These are phyloP conservation scores for Chaetoderma sp. DNA, from an alignment of 2,888 invertebrate genomes.

Conservation along the genomic window DNA sequence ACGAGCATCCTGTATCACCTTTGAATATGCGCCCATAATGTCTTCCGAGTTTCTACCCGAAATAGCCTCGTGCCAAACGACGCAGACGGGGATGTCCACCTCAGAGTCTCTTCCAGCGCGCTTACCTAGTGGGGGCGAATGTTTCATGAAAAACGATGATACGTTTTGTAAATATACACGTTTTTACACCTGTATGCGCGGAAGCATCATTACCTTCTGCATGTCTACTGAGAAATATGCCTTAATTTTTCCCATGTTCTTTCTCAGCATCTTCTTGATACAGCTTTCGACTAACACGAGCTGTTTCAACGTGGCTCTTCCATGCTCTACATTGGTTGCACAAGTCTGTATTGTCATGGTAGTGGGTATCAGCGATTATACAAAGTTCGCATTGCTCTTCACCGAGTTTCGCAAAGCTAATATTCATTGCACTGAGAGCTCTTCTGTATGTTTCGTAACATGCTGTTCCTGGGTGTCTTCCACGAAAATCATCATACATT, in stretches of 20 bases:
- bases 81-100: not conserved
- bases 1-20: not conserved
- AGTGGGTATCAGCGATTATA: not conserved
- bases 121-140: conserved; percentile 3
- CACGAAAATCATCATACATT: not conserved
- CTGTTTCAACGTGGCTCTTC: not conserved
- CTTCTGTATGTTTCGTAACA: not conserved
- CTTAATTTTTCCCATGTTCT: not conserved
- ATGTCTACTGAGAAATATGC: conserved; percentile 9
- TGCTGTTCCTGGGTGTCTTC: not conserved
- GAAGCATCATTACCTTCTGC: conserved; percentile 21
- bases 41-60: not conserved
- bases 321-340: not conserved
- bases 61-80: not conserved
- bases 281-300: not conserved
- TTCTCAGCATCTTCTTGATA: not conserved
- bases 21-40: not conserved
- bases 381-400: not conserved
- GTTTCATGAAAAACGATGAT: conserved; percentile 8
- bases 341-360: not conserved
- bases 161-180: conserved; percentile 7
- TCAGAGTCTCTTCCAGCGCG: not conserved
- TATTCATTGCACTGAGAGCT: not conserved
- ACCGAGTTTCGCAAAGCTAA: not conserved
- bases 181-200: conserved; percentile 11